Evolutionary conservation across 2,113 vertebrate genomes (phyloP), one percentile per base, ranked within the genome.

Genomic region (Lophotis ruficrista): DNA sequence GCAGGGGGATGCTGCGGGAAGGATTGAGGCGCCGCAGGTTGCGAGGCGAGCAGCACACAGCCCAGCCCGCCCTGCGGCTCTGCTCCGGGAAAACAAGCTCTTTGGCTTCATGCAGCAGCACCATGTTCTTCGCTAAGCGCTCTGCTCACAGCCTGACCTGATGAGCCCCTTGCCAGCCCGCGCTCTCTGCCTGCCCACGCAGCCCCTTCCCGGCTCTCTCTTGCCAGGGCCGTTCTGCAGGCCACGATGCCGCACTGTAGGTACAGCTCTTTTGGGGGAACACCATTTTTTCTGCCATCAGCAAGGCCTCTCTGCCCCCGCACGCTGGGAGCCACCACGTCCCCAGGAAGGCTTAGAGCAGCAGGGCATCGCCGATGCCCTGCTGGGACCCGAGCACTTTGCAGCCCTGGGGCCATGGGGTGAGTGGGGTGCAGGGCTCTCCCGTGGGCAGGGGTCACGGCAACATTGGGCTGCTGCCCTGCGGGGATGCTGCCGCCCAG

Each of bases 241-340:
- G 64, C 65, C 60, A 45, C 65, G 21, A 4, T 0, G 4, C 45
- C 1, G 0, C 2, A 14, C 45, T 50, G 20, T 0, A 0, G 54
- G 15, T 88, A 50, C 1, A 10, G 61, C 41, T 0, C 0, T 54
- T 35, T 21, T 28, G 4, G 51, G 45, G 43, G 9, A 78, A 60
- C 8, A n/a, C 10, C 0, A 1, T 20, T 19, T 76, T 24, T n/a
- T 31, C 57, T 57, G 57, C 47, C 30, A 10, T 6, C 68, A n/a
- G 14, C 30, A 18, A n/a, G 5, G 31, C 23, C 8, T 24, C 30
- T 71, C 51, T 38, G 31, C 7, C 27, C 30, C 47, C 1, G 0
- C 1, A 6, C 3, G 0, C 35, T 12, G 57, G 37, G 57, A 62
- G 15, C 14, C n/a, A 73, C 28, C 1, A 0, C 19, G 53, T n/a